phyloP scores from a whole-genome alignment of 2,888 invertebrate genomes.

The Linnaemya vulpina region DNA sequence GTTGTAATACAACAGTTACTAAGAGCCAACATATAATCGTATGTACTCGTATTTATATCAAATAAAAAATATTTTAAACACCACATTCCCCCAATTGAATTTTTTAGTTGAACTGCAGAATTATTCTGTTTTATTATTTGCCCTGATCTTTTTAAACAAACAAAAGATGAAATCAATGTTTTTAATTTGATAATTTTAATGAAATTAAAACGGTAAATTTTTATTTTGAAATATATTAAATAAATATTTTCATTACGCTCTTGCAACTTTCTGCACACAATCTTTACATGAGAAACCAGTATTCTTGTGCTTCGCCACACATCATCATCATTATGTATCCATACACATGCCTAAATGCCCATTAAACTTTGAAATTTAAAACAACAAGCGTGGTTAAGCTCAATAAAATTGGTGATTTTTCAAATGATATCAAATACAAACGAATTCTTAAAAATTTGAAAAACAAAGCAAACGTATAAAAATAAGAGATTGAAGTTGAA shows the following conservation, averaged over 20 bases:
- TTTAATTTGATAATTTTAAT: constrained; percentile 76
- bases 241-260: constrained; percentile 41
- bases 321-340: constrained; percentile 51
- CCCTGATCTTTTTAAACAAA: constrained; percentile 29
- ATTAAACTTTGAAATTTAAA: constrained; percentile 65
- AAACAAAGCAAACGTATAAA: background rate
- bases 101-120: constrained; percentile 7
- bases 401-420: constrained; percentile 72
- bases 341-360: constrained; percentile 61
- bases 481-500: constrained; percentile 41
- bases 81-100: constrained; percentile 9
- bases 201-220: constrained; percentile 74
- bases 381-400: constrained; percentile 70
- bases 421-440: constrained; percentile 72
- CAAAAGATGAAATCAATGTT: constrained; percentile 65
- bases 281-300: background rate
- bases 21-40: background rate
- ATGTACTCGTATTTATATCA: no score
- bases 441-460: constrained; percentile 30
- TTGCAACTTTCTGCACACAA: background rate
- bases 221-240: constrained; percentile 38
- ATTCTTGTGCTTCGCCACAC: constrained; percentile 27
- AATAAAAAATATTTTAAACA: constrained; percentile 27
- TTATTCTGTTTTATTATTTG: background rate
- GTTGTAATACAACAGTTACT: constrained; percentile 16